Conservation (phyloP, 1,140 invertebrate genomes). For the Holotrichia oblita region DNA sequence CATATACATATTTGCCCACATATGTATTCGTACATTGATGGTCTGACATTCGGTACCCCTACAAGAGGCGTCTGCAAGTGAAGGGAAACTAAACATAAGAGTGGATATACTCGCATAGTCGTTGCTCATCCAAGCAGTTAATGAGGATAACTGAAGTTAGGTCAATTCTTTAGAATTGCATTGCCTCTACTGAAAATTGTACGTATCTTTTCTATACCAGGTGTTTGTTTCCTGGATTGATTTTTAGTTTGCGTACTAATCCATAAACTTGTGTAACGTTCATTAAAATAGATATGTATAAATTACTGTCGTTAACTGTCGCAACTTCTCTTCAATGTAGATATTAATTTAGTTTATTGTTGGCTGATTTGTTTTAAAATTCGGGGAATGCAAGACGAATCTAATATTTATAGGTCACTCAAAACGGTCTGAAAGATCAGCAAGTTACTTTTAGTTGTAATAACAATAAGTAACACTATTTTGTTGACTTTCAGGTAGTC, state of each 20-base stretch:
- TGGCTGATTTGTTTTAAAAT: too few species aligned
- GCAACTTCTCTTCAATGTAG: too few species aligned
- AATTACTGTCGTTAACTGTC: background rate
- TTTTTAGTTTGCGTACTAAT: background rate
- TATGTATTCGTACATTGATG: too few species aligned
- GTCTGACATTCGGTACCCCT: background rate
- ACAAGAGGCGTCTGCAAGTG: background rate
- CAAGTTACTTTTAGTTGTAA: too few species aligned
- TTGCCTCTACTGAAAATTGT: slow-evolving; percentile 15
- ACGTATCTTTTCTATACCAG: background rate
- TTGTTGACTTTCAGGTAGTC: too few species aligned
- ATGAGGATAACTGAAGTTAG: slow-evolving; percentile 40
- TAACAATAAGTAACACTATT: too few species aligned
- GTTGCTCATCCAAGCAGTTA: slow-evolving; percentile 32
- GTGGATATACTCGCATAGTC: background rate
- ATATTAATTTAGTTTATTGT: too few species aligned
- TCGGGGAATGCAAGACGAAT: too few species aligned
- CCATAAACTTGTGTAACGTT: background rate
- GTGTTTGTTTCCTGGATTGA: background rate
- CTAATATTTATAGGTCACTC: too few species aligned
- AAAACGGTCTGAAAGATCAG: too few species aligned
- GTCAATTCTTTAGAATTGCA: slow-evolving; percentile 37
- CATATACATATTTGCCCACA: too few species aligned
- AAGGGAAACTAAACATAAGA: background rate
- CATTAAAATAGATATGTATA: too few species aligned